phyloP scores from a whole-genome alignment of 1,140 invertebrate species.

The Vanessa atalanta region DNA sequence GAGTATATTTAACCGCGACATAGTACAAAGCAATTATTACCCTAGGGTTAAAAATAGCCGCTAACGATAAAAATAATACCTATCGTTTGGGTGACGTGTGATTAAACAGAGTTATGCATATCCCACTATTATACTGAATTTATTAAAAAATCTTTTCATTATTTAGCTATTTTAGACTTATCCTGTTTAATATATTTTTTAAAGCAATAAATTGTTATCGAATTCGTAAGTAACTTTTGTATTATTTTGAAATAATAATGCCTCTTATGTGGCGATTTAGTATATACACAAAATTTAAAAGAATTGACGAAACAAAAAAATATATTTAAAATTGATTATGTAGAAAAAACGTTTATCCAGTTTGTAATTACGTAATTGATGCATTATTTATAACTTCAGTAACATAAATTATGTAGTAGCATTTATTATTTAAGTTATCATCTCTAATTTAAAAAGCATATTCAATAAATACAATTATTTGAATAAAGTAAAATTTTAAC shows the following conservation, averaged over 20 bases:
- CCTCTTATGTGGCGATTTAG: too few species aligned
- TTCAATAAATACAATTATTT: background rate
- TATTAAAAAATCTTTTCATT: background rate
- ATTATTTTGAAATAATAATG: too few species aligned
- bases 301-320: too few species aligned
- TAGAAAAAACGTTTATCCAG: too few species aligned
- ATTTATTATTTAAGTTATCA: too few species aligned
- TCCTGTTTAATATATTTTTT: background rate
- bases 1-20: conserved; percentile 40
- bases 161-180: background rate
- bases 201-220: too few species aligned
- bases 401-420: too few species aligned
- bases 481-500: background rate
- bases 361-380: too few species aligned
- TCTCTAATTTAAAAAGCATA: background rate
- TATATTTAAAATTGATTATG: too few species aligned
- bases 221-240: too few species aligned
- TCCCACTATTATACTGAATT: background rate
- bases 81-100: conserved; percentile 50
- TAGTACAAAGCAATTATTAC: conserved; percentile 55
- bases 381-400: too few species aligned
- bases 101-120: conserved; percentile 32
- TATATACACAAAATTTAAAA: too few species aligned
- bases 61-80: conserved; percentile 61
- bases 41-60: conserved; percentile 60